phyloP scores from a whole-genome alignment of 2,797 vertebrate species.

The Harpagifer antarcticus region DNA sequence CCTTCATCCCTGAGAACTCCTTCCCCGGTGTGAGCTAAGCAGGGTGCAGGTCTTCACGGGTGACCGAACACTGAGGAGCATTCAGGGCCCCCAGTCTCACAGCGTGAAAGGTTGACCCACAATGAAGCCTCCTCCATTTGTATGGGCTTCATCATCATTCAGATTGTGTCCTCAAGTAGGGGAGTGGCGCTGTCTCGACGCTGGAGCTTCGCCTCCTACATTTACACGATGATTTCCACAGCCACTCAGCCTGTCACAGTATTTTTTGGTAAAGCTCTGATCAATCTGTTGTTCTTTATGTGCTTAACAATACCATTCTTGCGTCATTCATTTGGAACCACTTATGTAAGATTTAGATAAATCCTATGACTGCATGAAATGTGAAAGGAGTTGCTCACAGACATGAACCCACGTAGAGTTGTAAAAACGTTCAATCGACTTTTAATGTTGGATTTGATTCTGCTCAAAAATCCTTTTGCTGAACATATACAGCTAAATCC shows the following conservation, averaged over 20 bases:
- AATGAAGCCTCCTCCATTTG: conserved; percentile 73
- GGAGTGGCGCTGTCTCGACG: conserved; percentile 61
- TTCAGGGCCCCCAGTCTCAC: conserved; percentile 72
- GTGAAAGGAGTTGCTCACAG: not conserved
- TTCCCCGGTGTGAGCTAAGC: conserved; percentile 58
- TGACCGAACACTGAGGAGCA: conserved; percentile 75
- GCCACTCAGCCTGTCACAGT: conserved; percentile 44
- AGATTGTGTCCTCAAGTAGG: conserved; percentile 68
- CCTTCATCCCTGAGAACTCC: conserved; percentile 75
- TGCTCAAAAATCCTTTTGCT: not conserved
- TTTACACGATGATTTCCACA: conserved; percentile 64
- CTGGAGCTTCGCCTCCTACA: conserved; percentile 33
- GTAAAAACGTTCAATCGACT: not conserved
- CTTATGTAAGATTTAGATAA: conserved; percentile 12
- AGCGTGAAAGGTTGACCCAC: conserved; percentile 76
- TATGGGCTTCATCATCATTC: conserved; percentile 75
- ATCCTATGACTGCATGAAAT: not conserved
- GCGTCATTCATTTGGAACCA: conserved; percentile 3
- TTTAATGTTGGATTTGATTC: not conserved
- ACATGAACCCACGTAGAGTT: too few relatives aligned
- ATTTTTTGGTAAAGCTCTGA: conserved; percentile 29
- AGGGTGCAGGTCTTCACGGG: conserved; percentile 75
- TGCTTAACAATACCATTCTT: conserved; percentile 2
- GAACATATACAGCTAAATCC: not conserved
- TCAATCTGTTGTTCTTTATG: conserved; percentile 23